Evolutionary conservation across 2,797 vertebrate genomes (phyloP).

Genomic region (Chrysocyon brachyurus): DNA sequence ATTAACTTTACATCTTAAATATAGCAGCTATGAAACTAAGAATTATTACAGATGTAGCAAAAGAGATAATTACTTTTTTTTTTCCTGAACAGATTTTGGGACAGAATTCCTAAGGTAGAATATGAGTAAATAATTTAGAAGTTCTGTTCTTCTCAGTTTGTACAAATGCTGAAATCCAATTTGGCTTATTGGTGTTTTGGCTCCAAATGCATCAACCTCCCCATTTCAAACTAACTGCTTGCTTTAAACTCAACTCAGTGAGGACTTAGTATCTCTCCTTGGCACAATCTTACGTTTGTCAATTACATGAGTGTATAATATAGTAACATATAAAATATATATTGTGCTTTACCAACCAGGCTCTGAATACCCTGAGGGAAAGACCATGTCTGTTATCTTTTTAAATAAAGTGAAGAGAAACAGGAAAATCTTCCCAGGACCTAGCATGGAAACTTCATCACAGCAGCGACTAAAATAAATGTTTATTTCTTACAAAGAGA

Average conservation of each 20-base stretch:
- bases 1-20: slow-evolving; percentile 43
- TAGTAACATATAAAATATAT: slow-evolving; percentile 5
- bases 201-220: slow-evolving; percentile 69
- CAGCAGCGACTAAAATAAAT: slow-evolving; percentile 27
- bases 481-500: slow-evolving; percentile 5
- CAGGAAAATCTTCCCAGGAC: slow-evolving; percentile 33
- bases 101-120: slow-evolving; percentile 52
- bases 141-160: slow-evolving; percentile 61
- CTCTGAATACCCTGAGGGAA: not conserved
- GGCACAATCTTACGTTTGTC: slow-evolving; percentile 14
- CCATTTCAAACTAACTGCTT: slow-evolving; percentile 60
- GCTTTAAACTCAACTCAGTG: slow-evolving; percentile 59
- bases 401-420: slow-evolving; percentile 56
- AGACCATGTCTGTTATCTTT: not conserved
- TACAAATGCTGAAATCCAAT: slow-evolving; percentile 67
- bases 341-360: slow-evolving; percentile 43
- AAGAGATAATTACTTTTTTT: not conserved
- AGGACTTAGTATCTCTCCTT: slow-evolving; percentile 43
- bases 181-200: slow-evolving; percentile 65
- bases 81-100: slow-evolving; percentile 53
- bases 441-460: not conserved
- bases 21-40: slow-evolving; percentile 14
- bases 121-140: slow-evolving; percentile 58
- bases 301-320: slow-evolving; percentile 24
- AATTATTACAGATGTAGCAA: slow-evolving; percentile 10